Percentiles rank a stretch among this genome's conserved stretches.
Evolutionary conservation across 1,140 invertebrate species (phyloP).

Genomic region (Cydia pomonella): DNA sequence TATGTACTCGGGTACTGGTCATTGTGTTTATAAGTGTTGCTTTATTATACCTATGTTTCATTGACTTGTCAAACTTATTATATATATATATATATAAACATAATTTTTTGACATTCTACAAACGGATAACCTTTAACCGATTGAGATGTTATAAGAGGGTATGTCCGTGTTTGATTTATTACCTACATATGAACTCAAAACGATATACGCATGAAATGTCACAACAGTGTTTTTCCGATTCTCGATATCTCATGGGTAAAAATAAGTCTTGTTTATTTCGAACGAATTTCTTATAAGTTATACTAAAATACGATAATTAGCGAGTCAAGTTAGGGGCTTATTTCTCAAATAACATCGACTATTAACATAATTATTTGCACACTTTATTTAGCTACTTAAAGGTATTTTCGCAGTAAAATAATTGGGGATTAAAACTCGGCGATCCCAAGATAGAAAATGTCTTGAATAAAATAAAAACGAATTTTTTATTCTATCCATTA

Average conservation of each 20-base stretch:
- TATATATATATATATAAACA: too few species aligned
- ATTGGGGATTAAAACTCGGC: conserved; percentile 16
- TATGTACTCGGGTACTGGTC: too few species aligned
- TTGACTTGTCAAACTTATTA: too few species aligned
- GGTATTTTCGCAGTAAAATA: background rate
- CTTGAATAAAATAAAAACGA: background rate
- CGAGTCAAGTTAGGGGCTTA: background rate
- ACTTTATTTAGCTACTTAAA: background rate
- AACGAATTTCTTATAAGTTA: background rate
- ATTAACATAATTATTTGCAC: background rate
- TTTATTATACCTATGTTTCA: too few species aligned
- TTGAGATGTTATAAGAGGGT: too few species aligned
- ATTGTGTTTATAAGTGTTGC: too few species aligned
- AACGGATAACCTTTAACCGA: too few species aligned
- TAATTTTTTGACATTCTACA: too few species aligned
- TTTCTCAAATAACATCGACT: background rate
- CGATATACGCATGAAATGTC: too few species aligned
- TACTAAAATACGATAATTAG: background rate
- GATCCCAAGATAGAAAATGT: background rate
- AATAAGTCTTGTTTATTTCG: background rate
- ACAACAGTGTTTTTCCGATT: too few species aligned
- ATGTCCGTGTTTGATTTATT: too few species aligned
- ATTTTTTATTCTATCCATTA: conserved; percentile 50
- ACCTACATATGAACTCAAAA: too few species aligned
- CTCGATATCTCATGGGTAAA: background rate